These are phyloP conservation scores for Parascotia fuliginaria DNA, from an alignment of 2,888 invertebrate genomes.

Conservation along the genomic window DNA sequence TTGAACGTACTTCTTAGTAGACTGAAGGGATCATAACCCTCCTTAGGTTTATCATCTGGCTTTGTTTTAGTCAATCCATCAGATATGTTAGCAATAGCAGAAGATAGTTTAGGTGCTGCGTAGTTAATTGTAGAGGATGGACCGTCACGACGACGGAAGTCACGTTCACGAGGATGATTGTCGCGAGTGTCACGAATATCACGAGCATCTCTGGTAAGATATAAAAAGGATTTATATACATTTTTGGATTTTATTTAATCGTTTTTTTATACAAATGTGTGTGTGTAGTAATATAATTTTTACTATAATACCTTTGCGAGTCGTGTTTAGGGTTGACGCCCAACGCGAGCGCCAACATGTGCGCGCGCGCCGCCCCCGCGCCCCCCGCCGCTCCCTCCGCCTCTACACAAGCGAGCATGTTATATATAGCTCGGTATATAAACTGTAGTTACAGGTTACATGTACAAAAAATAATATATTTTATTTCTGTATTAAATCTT, in stretches of 20 bases:
- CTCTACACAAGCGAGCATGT: conserved; percentile 21
- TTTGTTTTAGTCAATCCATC: conserved; percentile 34
- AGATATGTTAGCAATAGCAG: conserved; percentile 49
- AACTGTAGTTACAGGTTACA: too few relatives aligned
- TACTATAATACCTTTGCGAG: conserved; percentile 48
- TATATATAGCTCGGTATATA: too few relatives aligned
- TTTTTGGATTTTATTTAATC: too few relatives aligned
- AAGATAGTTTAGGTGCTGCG: conserved; percentile 52
- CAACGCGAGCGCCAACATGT: conserved; percentile 85
- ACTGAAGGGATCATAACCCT: conserved; percentile 72
- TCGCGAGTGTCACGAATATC: conserved; percentile 24
- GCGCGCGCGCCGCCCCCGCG: conserved; percentile 53
- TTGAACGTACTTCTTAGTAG: conserved; percentile 73
- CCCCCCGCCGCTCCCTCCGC: conserved; percentile 22
- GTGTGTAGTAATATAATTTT: too few relatives aligned
- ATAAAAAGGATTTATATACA: too few relatives aligned
- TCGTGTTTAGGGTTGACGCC: conserved; percentile 80
- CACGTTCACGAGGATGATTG: neutral
- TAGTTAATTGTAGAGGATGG: conserved; percentile 51
- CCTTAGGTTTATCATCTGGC: conserved; percentile 28
- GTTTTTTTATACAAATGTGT: too few relatives aligned
- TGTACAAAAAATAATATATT: too few relatives aligned
- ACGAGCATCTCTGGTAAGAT: conserved; percentile 33
- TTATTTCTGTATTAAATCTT: too few relatives aligned
- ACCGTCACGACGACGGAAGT: conserved; percentile 54